Evolutionary conservation across 2,888 invertebrate genomes (phyloP).

Genomic region (Tuta absoluta): DNA sequence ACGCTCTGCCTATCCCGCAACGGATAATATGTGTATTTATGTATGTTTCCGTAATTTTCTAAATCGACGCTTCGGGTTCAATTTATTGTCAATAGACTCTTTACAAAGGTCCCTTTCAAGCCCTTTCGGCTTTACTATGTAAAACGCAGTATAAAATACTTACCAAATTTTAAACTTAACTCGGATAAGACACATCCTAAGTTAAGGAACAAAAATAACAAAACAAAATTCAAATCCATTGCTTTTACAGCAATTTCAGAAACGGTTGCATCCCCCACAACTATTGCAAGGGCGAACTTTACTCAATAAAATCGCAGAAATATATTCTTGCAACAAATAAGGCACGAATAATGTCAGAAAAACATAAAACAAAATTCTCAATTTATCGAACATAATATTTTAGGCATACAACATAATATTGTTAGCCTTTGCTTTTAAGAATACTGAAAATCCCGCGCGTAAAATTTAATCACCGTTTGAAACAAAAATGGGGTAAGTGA

Average conservation of each 20-base stretch:
- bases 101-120: too few species aligned
- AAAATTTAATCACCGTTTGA: too few species aligned
- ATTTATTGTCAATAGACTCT: too few species aligned
- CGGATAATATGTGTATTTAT: too few species aligned
- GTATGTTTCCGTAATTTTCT: too few species aligned
- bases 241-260: constrained; percentile 28
- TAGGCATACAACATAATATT: constrained; percentile 37
- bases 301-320: constrained; percentile 64
- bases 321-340: constrained; percentile 71
- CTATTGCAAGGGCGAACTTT: constrained; percentile 58
- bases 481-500: too few species aligned
- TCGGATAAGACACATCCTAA: constrained; percentile 62
- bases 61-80: too few species aligned
- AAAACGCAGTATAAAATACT: too few species aligned
- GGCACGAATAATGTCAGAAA: constrained; percentile 66
- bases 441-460: constrained; percentile 12
- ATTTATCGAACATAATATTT: constrained; percentile 62
- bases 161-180: constrained; percentile 65
- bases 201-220: constrained; percentile 55
- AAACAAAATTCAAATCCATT: constrained; percentile 50
- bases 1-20: too few species aligned
- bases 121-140: too few species aligned
- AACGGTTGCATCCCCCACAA: constrained; percentile 50
- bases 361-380: constrained; percentile 68
- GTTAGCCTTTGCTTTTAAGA: constrained; percentile 29